A percentile compares a stretch with the other conserved stretches of the same genome.
Conservation (phyloP, 35 echinoderm and acorn worm species). For the Apostichopus japonicus region DNA sequence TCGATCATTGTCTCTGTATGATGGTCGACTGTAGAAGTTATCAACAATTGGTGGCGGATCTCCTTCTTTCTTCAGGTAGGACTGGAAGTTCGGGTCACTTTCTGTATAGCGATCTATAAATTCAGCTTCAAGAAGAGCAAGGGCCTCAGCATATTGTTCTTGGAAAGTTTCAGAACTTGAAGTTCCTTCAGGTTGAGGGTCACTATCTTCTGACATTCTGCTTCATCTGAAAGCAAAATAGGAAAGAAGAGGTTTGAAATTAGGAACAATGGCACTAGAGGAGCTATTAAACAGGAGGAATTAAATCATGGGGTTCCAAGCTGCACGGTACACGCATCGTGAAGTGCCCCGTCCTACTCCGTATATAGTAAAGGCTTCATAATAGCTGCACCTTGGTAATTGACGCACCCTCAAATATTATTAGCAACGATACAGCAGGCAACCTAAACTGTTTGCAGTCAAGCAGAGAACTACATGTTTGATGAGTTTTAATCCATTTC, state of each 20-base stretch:
- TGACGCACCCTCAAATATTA: too few relatives aligned
- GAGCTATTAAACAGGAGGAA: background rate
- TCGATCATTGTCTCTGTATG: background rate
- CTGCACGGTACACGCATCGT: too few relatives aligned
- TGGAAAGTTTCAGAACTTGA: background rate
- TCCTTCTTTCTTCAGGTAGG: background rate
- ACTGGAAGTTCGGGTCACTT: conserved; percentile 7
- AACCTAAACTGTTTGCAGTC: too few relatives aligned
- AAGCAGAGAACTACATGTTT: too few relatives aligned
- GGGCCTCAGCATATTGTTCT: background rate
- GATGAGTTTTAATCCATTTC: too few relatives aligned
- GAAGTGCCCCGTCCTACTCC: too few relatives aligned
- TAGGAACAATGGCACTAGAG: background rate
- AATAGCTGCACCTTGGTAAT: too few relatives aligned
- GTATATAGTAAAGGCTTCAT: too few relatives aligned
- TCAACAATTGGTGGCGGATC: conserved; percentile 25
- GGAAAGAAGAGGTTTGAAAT: background rate
- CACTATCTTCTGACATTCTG: background rate
- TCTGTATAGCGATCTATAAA: conserved; percentile 11
- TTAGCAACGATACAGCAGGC: too few relatives aligned
- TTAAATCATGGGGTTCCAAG: too few relatives aligned
- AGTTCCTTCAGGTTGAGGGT: background rate
- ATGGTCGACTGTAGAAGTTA: conserved; percentile 4
- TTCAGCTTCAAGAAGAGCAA: background rate
- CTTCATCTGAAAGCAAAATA: background rate